Evolutionary conservation across 2,113 vertebrate genomes (phyloP).

Genomic region (Neopipo cinnamomea): DNA sequence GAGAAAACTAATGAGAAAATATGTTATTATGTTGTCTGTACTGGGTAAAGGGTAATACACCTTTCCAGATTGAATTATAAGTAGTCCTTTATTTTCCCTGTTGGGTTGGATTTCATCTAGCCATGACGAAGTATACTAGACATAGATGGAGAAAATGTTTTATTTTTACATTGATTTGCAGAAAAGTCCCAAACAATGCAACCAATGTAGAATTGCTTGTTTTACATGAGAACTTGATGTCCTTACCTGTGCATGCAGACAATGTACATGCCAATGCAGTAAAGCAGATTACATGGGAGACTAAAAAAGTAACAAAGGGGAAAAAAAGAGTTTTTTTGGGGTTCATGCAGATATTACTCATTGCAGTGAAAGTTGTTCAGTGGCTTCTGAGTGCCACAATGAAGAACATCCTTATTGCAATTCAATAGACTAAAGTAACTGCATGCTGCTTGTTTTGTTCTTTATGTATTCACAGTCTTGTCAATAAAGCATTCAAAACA

Average conservation of each 20-base stretch:
- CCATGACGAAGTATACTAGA: background rate
- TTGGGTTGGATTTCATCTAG: background rate
- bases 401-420: background rate
- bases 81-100: background rate
- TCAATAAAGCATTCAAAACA: background rate
- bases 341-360: background rate
- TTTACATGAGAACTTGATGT: background rate
- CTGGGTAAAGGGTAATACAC: background rate
- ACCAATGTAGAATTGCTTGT: background rate
- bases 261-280: fast-evolving
- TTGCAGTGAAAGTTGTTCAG: background rate
- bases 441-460: background rate
- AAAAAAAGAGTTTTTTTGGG: background rate
- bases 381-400: background rate
- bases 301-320: background rate
- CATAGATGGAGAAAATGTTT: background rate
- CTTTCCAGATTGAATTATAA: background rate
- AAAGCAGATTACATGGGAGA: background rate
- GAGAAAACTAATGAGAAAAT: background rate
- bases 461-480: background rate
- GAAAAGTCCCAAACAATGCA: background rate
- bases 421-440: background rate
- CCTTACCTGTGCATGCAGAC: background rate
- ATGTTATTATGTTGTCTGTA: background rate
- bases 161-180: background rate